These are phyloP conservation scores for Poeciliopsis retropinna DNA, from an alignment of 2,113 vertebrate genomes.

Conservation along the genomic window DNA sequence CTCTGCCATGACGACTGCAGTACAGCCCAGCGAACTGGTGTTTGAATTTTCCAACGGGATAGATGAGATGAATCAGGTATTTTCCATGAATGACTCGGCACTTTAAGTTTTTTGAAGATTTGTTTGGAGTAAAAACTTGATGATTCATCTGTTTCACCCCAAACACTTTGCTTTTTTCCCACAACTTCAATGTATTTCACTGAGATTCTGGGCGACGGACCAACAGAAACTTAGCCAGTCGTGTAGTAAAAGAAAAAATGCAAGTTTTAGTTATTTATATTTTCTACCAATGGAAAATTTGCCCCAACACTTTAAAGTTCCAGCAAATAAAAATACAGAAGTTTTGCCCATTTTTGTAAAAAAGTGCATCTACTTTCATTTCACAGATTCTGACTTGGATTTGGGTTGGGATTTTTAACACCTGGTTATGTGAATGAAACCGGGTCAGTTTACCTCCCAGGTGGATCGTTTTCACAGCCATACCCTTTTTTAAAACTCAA, in stretches of 20 bases:
- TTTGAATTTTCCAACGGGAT: slow-evolving; percentile 90
- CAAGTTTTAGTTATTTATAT: too few relatives aligned
- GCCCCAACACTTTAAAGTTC: too few relatives aligned
- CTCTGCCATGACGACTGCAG: slow-evolving; percentile 83
- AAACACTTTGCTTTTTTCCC: background rate
- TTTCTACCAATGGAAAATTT: too few relatives aligned
- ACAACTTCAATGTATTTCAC: background rate
- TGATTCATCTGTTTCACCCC: background rate
- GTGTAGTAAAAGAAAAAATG: background rate
- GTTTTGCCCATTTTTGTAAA: too few relatives aligned
- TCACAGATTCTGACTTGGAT: background rate
- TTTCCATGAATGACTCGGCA: background rate
- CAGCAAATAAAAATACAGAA: too few relatives aligned
- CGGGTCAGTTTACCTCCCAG: too few relatives aligned
- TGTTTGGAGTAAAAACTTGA: background rate
- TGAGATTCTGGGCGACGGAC: background rate
- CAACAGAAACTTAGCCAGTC: background rate
- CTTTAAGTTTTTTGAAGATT: background rate
- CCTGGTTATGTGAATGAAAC: background rate
- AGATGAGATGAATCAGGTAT: slow-evolving; percentile 86
- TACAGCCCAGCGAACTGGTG: slow-evolving; percentile 85
- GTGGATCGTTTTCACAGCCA: too few relatives aligned
- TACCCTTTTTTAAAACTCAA: too few relatives aligned
- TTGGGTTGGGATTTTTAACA: background rate
- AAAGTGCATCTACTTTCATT: background rate